Evolutionary conservation across 2,113 vertebrate species (phyloP).

Genomic region (Dicentrarchus labrax): DNA sequence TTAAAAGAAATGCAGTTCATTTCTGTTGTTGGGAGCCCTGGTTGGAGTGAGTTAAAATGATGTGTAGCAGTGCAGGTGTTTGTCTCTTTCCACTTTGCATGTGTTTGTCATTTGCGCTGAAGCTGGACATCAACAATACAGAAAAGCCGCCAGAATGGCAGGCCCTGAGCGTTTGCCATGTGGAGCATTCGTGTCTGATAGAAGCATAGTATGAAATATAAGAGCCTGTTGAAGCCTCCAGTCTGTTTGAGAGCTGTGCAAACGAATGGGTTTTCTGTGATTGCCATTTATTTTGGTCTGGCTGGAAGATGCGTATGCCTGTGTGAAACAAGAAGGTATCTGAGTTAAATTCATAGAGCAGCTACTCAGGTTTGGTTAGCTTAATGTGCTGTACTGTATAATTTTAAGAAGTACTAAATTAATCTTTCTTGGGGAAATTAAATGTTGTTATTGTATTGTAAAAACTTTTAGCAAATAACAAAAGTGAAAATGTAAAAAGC

Average conservation of each 20-base stretch:
- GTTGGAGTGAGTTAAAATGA: constrained; percentile 4
- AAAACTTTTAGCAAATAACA: too few relatives aligned
- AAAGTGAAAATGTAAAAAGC: background rate
- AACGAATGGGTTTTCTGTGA: constrained; percentile 59
- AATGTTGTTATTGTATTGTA: too few relatives aligned
- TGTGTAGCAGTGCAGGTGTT: background rate
- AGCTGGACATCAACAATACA: constrained; percentile 13
- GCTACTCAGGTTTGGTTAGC: constrained; percentile 7
- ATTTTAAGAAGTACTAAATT: too few relatives aligned
- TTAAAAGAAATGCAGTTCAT: background rate
- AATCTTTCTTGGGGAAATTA: too few relatives aligned
- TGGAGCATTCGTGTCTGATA: constrained; percentile 17
- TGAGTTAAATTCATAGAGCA: constrained; percentile 4
- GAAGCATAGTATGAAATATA: constrained; percentile 31
- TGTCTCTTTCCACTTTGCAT: background rate
- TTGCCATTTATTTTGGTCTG: constrained; percentile 57
- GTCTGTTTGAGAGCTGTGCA: constrained; percentile 37
- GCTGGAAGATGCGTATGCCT: constrained; percentile 15
- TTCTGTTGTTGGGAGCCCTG: background rate
- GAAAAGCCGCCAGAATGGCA: constrained; percentile 16
- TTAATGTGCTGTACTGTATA: too few relatives aligned
- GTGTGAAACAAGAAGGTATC: constrained; percentile 24
- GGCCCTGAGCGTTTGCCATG: constrained; percentile 5
- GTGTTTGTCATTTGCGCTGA: background rate
- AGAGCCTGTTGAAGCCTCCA: constrained; percentile 28